These are phyloP conservation scores for Dicrurus megarhynchus DNA, from an alignment of 2,113 vertebrate species.

Conservation along the genomic window DNA sequence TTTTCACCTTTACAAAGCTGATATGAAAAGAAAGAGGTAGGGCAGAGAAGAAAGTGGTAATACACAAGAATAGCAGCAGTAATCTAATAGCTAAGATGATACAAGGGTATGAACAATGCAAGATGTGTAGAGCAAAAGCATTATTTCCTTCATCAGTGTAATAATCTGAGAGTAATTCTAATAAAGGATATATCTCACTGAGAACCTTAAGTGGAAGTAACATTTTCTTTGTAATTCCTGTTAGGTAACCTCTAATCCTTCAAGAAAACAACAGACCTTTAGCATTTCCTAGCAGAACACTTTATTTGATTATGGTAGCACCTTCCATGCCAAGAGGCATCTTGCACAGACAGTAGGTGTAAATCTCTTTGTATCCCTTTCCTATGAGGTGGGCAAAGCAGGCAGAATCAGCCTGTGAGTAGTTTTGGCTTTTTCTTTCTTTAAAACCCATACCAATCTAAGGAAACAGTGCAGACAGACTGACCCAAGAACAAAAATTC, in stretches of 20 bases:
- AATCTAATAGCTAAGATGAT: background rate
- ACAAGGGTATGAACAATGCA: background rate
- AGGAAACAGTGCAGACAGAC: background rate
- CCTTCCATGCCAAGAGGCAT: background rate
- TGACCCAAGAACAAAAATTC: background rate
- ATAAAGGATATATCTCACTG: background rate
- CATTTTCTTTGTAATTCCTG: background rate
- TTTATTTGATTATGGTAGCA: background rate
- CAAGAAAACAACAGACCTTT: background rate
- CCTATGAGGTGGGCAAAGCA: background rate
- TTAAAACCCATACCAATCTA: background rate
- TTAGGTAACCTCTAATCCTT: background rate
- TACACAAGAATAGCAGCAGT: background rate
- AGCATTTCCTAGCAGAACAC: background rate
- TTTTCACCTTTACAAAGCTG: background rate
- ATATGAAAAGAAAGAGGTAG: background rate
- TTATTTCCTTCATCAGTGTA: background rate
- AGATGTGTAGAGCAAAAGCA: background rate
- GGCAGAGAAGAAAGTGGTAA: background rate
- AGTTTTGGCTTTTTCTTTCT: background rate
- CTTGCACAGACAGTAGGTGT: background rate
- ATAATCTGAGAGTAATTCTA: background rate
- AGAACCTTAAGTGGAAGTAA: background rate
- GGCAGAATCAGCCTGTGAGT: background rate
- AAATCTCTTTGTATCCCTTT: background rate